Evolutionary conservation across 1,140 invertebrate genomes (phyloP), one percentile per base, ranked within the genome.

Genomic region (Papilio machaon): DNA sequence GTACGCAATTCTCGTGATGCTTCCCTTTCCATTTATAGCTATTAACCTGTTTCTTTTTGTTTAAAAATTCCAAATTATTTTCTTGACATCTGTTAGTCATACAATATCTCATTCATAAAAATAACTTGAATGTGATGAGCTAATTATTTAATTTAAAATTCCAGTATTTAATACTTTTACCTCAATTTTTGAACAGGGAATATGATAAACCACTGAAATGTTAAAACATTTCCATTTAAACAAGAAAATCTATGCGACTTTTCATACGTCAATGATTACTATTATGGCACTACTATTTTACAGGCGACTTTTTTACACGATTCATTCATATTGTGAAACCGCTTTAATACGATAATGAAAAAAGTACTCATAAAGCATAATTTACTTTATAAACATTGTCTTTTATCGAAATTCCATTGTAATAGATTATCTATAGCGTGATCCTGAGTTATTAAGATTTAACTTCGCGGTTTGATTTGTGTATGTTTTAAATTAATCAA

Each of bases 1-100:
- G 52, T 79, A n/a, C 81, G 73, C 75, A 70, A 81, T 60, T 78
- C 64, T 64, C 30, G 73, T 80, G 76, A 43, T 43, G 47, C 82
- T 85, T 86, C 15, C 82, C 83, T 86, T 82, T 46, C 77, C 78
- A 80, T 79, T 80, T 64, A 6, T 77, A 73, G 23, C 64, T 52
- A 2, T 78, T 38, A 58, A 67, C 30, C 60, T 79, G 58, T 80
- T 7, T 30, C 74, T 73, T 81, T 46, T 52, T 81, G 52, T 54
- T 73, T 81, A 81, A 77, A 58, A 58, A 58, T 19, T 10, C n/a
- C 9, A 11, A 64, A 64, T 64, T 54, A 54, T 9, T 64, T 60
- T 23, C 58, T 10, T 60, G 49, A 13, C 7, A 60, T 52, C 15
- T 6, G 13, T 52, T 5, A 52, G 15, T 52, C 49, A 52, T 58